Percentiles rank a stretch among this genome's conserved stretches.
These are phyloP conservation scores for Brachypalpus laphriformis DNA, from an alignment of 2,888 invertebrate species.

Conservation along the genomic window DNA sequence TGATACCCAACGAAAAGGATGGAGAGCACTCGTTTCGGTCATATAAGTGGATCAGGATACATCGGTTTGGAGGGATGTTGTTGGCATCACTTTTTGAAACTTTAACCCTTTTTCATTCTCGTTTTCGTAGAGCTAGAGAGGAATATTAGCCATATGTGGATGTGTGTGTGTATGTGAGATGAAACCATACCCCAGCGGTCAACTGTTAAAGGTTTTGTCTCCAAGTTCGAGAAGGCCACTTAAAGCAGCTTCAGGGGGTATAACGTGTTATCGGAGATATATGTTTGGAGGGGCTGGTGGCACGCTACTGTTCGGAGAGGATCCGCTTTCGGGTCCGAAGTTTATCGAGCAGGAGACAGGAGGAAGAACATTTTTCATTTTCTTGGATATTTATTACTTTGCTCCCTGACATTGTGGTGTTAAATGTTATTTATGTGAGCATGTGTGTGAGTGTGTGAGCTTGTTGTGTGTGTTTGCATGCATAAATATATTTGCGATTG, in stretches of 20 bases:
- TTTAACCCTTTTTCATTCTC: conserved; percentile 64
- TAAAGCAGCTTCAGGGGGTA: conserved; percentile 54
- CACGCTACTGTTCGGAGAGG: background rate
- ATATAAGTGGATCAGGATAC: conserved; percentile 47
- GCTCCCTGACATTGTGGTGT: conserved; percentile 73
- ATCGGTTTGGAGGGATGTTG: conserved; percentile 46
- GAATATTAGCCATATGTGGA: conserved; percentile 42
- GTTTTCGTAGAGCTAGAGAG: conserved; percentile 5
- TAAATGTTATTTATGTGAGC: conserved; percentile 63
- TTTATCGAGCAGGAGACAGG: conserved; percentile 67
- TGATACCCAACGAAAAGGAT: background rate
- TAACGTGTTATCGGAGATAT: conserved; percentile 57
- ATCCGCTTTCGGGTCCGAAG: conserved; percentile 58
- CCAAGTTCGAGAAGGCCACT: conserved; percentile 62
- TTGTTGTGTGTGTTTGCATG: conserved; percentile 16
- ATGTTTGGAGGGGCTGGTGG: background rate
- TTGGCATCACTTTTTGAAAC: conserved; percentile 73
- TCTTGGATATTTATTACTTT: conserved; percentile 73
- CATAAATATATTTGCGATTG: conserved; percentile 31
- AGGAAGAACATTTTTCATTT: conserved; percentile 74
- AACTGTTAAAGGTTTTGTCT: conserved; percentile 65
- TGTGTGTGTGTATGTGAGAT: background rate
- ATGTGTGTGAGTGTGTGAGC: conserved; percentile 13
- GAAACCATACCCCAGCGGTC: conserved; percentile 37
- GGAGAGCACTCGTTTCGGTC: conserved; percentile 37